Evolutionary conservation across 2,888 invertebrate species (phyloP), one percentile per base, ranked within the genome.

Genomic region (Strigamia crassipes): DNA sequence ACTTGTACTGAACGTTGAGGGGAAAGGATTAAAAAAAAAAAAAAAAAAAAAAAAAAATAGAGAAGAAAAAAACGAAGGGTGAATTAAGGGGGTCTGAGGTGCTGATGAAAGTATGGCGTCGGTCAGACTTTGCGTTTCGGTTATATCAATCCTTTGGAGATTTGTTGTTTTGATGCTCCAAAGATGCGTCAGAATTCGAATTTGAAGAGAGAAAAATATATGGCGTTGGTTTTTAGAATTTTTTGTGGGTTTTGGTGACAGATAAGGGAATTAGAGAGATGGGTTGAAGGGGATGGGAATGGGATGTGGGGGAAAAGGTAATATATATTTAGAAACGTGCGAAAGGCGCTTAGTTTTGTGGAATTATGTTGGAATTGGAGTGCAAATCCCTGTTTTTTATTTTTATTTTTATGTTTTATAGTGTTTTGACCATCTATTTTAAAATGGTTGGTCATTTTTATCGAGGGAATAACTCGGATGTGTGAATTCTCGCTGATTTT

Each of bases 1-100:
- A 78, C 78, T 78, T 34, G 21, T 66, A 66, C 61, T 78, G 41
- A 78, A 78, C 13, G 78, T 78, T 34, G 78, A 38, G 78, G 41
- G 78, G 78, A 78, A 38, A 78, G 78, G 78, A 41, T 38, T 78
- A 78, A 78, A 78, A 78, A 78, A 78, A 78, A 78, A 21, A 73
- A 34, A 78, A 78, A 34, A 78, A 18, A 21, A 21, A 78, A 78
- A 2, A 78, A 78, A 41, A 10, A 38, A 6, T n/a, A n/a, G n/a
- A 27, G 6, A 66, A 27, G 6, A 66, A 78, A 78, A 34, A 78
- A 78, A 38, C 3, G 23, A 27, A 41, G 78, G 78, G 78, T 66
- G 61, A 21, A 66, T n/a, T 2, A 66, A 66, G 23, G 61, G 61
- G 61, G 61, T 66, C 61, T 66, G 61, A 66, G 61, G 61, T 66